A percentile compares a stretch with the other conserved stretches of the same genome.
Conservation (phyloP, 2,797 vertebrate species). For the Intellagama lesueurii region DNA sequence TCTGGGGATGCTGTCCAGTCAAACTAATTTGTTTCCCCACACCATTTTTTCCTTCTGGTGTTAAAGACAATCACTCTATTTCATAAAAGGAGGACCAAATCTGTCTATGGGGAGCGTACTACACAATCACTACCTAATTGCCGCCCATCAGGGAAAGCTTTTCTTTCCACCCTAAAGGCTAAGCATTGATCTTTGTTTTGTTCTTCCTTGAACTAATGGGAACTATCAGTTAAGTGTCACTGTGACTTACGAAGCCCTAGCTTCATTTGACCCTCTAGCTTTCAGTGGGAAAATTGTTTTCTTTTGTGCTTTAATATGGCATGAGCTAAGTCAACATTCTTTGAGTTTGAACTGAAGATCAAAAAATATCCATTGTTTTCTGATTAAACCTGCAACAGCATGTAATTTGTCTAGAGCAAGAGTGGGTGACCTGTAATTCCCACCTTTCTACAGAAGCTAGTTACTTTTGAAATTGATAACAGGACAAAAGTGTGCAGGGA, state of each 20-base stretch:
- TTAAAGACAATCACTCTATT: slow-evolving; percentile 1
- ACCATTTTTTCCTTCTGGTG: background rate
- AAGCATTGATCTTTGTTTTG: background rate
- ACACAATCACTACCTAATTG: slow-evolving; percentile 9
- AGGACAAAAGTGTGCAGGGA: background rate
- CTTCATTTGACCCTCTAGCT: slow-evolving; percentile 21
- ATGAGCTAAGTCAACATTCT: slow-evolving; percentile 6
- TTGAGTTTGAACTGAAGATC: background rate
- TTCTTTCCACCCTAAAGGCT: slow-evolving; percentile 18
- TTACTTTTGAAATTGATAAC: background rate
- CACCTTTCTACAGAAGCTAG: background rate
- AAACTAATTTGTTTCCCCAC: background rate
- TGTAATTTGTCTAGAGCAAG: background rate
- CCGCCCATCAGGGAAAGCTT: background rate
- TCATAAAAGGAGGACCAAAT: background rate
- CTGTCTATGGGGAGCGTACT: background rate
- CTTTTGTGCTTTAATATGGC: slow-evolving; percentile 14
- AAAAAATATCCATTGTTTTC: background rate
- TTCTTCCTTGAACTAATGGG: background rate
- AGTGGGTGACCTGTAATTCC: background rate
- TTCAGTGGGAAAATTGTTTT: slow-evolving; percentile 1
- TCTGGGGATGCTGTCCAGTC: background rate
- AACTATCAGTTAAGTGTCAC: slow-evolving; percentile 16
- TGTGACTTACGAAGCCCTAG: slow-evolving; percentile 4
- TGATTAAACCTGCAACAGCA: background rate